Evolutionary conservation across 2,113 vertebrate species (phyloP).

Genomic region (Scopus umbretta): DNA sequence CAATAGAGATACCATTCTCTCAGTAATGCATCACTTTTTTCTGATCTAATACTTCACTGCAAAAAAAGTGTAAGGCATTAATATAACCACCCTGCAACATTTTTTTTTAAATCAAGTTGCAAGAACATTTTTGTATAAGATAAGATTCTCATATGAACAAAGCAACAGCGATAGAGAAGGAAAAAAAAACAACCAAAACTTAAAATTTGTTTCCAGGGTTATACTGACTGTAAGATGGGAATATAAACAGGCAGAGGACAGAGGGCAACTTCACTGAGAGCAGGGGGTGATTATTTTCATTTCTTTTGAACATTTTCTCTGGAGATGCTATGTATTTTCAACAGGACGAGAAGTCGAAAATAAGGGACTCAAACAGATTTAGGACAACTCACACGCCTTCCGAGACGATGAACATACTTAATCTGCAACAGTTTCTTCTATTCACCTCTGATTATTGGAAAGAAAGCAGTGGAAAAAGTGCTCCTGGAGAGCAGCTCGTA

Average conservation of each 20-base stretch:
- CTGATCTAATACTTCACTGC: background rate
- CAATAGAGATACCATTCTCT: background rate
- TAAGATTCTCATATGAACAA: background rate
- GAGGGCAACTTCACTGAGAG: background rate
- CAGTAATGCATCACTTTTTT: background rate
- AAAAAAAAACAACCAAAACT: no score
- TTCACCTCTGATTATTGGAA: background rate
- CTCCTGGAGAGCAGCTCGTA: background rate
- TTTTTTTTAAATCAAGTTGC: background rate
- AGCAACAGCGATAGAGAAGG: background rate
- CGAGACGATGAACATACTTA: background rate
- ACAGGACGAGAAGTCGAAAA: background rate
- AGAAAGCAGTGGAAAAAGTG: background rate
- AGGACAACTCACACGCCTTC: background rate
- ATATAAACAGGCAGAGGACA: background rate
- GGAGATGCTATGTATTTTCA: background rate
- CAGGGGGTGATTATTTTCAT: background rate
- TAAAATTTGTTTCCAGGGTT: background rate
- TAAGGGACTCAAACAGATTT: background rate
- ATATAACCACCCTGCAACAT: background rate
- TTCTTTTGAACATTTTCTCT: background rate
- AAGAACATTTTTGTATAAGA: background rate
- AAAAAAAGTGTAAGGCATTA: background rate
- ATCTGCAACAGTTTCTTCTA: background rate
- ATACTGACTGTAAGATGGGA: background rate